Conservation (phyloP, 2,888 invertebrate species). For the Zelleria hepariella region DNA sequence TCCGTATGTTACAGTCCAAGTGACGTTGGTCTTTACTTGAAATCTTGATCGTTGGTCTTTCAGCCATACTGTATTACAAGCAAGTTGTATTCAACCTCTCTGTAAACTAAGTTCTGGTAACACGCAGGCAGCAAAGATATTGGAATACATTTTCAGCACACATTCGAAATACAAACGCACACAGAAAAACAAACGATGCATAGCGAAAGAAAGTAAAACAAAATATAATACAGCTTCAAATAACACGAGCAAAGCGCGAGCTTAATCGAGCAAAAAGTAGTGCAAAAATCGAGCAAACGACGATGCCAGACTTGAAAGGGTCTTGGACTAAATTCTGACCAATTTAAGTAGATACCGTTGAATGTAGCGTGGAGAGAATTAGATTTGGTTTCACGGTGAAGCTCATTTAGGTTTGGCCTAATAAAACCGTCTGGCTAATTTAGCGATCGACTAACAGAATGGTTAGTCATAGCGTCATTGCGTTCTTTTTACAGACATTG, state of each 20-base stretch:
- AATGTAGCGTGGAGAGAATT: neutral
- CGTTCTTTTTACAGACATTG: neutral
- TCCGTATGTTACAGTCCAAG: too few relatives aligned
- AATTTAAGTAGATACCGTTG: neutral
- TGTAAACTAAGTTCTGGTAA: too few relatives aligned
- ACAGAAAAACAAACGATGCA: conserved; percentile 2
- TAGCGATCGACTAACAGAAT: neutral
- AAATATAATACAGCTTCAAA: conserved; percentile 1
- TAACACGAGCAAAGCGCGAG: neutral
- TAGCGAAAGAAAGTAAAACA: neutral
- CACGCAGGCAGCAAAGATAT: neutral
- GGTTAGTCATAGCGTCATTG: neutral
- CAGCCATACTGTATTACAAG: too few relatives aligned
- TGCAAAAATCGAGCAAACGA: conserved; percentile 49
- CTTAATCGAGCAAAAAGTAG: conserved; percentile 52
- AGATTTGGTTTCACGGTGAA: neutral
- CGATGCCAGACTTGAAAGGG: conserved; percentile 19
- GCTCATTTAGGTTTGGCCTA: neutral
- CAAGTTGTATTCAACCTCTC: too few relatives aligned
- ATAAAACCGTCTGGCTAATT: neutral
- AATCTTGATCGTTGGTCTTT: too few relatives aligned
- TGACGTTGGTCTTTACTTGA: too few relatives aligned
- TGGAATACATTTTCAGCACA: neutral
- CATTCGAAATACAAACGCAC: neutral
- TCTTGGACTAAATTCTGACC: conserved; percentile 1